Base-by-base conservation (phyloP, 2,888 invertebrate species). In the Synergus umbraculus region DNA sequence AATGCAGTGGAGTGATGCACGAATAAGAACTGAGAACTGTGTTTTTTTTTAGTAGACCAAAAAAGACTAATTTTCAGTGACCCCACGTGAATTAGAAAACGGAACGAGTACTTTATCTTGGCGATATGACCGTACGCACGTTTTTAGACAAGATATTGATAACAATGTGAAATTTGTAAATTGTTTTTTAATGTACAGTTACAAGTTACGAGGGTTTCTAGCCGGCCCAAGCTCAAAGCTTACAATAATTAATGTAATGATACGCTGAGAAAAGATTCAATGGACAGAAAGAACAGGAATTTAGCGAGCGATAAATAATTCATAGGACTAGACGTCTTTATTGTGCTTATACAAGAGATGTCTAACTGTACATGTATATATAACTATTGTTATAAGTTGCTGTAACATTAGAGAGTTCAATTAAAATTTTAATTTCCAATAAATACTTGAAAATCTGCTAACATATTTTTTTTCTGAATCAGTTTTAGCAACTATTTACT, bases 191-290 rank as follows among this genome's bases (percentile, higher is more conserved):
- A 73, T 73, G 73, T 73, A 73, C 73, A 73, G 73, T 73, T 58
- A 63, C 43, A 76, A 63, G 29, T 15, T 44, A 77, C 64, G 63
- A 76, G 86, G 84, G 85, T 83, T 78, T 79, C 37, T 76, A 79
- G 79, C 79, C 81, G 83, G 86, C 88, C 87, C 87, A 84, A 87
- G 90, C 90, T 90, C 90, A 89, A 90, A 86, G 89, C 88, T 90
- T 90, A 90, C 88, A 90, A 89, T 89, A 90, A 90, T 87, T 89
- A 88, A 82, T 76, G 69, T 78, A 81, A 81, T 60, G 79, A 76
- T 79, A 78, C 58, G 79, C 76, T 49, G 76, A 66, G 81, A 77
- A 73, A 78, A 81, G 80, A 78, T 81, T 82, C 66, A 76, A 79
- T 78, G 77, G 77, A 78, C 66, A 76, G 65, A 66, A 81, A 82